Evolutionary conservation across 2,797 vertebrate genomes (phyloP), one percentile per base, ranked within the genome.

Genomic region (Peromyscus aztecus): DNA sequence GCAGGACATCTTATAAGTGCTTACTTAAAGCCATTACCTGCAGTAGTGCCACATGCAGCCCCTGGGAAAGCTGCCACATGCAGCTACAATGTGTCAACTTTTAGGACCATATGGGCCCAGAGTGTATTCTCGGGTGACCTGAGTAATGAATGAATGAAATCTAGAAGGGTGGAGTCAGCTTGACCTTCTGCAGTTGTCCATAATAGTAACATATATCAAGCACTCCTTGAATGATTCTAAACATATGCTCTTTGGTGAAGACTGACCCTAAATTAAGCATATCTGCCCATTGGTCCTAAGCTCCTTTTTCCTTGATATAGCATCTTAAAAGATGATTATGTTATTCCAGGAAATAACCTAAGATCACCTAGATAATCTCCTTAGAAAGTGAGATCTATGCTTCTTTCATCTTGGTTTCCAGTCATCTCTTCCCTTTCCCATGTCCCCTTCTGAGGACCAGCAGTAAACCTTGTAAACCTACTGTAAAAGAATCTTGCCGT

Each of bases 401-500:
- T 59, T 57, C 63, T 40, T 71, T 88, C 40, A 11, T 49, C 4
- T 24, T 43, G 2, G 13, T 46, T 67, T 61, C 34, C 6, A 9
- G 1, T 63, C 17, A 55, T 29, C 43, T 14, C 9, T 91, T 57
- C 7, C 3, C 19, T 6, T 78, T 55, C 55, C 34, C 37, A 1
- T 17, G 1, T 49, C 1, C n/a, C 87, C 37, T 69, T 40, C 2
- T 4, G 27, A 52, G 5, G 77, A 23, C 2, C 49, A 9, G 14
- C 29, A 6, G 0, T 10, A 7, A 2, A 2, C 2, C 3, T 10
- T 29, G 8, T 10, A 21, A 75, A 43, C 52, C 24, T 69, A 37
- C 34, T 49, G 29, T 14, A 4, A 40, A 0, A 0, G 46, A 37
- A 19, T n/a, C 11, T 4, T 40, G 8, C 23, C 57, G 24, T 9